phyloP scores from a whole-genome alignment of 2,113 vertebrate genomes.

The Chloropsis hardwickii region DNA sequence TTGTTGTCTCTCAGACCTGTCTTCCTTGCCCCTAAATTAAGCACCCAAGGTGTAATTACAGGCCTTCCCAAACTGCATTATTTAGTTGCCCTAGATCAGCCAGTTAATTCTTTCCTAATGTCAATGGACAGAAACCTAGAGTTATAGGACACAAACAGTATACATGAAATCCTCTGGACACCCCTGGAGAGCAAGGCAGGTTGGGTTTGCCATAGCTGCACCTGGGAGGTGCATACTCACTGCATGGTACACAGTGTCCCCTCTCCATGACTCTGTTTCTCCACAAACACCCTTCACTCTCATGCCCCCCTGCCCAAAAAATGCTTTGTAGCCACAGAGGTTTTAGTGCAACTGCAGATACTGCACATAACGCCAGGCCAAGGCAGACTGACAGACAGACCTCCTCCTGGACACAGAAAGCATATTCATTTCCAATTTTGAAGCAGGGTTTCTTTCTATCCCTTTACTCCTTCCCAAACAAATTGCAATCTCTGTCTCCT shows the following conservation, averaged over 20 bases:
- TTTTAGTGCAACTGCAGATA: background rate
- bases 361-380: accelerated
- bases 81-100: background rate
- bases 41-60: background rate
- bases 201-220: background rate
- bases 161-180: accelerated
- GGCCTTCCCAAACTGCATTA: background rate
- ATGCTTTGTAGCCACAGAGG: background rate
- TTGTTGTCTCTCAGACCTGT: background rate
- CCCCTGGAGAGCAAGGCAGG: too few species aligned
- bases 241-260: accelerated
- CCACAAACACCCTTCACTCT: background rate
- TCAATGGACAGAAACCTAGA: accelerated
- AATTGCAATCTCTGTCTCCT: background rate
- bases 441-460: background rate
- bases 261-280: background rate
- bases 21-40: background rate
- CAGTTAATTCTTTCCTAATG: background rate
- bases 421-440: background rate
- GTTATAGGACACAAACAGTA: accelerated
- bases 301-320: accelerated
- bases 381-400: background rate
- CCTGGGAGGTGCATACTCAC: background rate
- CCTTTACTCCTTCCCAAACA: background rate
- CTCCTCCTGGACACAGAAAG: background rate